Conservation (phyloP, 2,888 invertebrate genomes). For the Maniola hyperantus region DNA sequence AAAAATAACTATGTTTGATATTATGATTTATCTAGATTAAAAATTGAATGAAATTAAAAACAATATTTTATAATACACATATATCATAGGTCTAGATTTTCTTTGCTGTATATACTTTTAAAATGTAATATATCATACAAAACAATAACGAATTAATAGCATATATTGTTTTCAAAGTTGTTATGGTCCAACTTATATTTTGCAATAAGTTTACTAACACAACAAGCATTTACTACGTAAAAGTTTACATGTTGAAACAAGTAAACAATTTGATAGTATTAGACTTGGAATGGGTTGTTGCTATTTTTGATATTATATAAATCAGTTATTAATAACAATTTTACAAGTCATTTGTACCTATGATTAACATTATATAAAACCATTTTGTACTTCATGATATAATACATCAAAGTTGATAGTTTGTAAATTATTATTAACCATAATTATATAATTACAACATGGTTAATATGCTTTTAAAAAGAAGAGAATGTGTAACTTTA, state of each 20-base stretch:
- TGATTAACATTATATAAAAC: conserved; percentile 45
- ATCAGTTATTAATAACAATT: conserved; percentile 43
- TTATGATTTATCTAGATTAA: not conserved
- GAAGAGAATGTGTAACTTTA: conserved; percentile 35
- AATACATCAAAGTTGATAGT: conserved; percentile 12
- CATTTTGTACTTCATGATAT: conserved; percentile 35
- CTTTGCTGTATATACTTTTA: not conserved
- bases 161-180: no score
- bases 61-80: not conserved
- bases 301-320: conserved; percentile 23
- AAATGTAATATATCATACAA: not conserved
- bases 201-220: no score
- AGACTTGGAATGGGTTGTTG: not conserved
- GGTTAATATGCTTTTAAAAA: conserved; percentile 39
- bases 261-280: not conserved
- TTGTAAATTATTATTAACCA: conserved; percentile 7
- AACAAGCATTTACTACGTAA: not conserved
- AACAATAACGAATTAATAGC: no score
- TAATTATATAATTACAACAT: conserved; percentile 18
- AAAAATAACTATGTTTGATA: no score
- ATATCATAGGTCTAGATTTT: not conserved
- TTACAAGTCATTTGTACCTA: conserved; percentile 51
- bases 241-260: no score
- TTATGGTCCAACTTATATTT: no score
- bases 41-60: not conserved